Evolutionary conservation across 1,140 invertebrate genomes (phyloP).

Genomic region (Nylanderia fulva): DNA sequence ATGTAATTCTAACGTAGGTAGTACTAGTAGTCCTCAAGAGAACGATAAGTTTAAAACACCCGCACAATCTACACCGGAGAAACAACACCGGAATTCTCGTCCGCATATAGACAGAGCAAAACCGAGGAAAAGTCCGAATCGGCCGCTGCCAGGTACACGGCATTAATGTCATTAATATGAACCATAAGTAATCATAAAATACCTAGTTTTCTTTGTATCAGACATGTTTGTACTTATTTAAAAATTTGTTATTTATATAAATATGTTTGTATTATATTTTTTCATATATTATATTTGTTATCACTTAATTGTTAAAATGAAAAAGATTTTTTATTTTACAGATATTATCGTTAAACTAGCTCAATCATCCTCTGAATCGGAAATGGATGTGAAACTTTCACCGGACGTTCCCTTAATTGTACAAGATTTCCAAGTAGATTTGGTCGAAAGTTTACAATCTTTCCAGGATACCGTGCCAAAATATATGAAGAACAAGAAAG

Average conservation of each 20-base stretch:
- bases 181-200: not conserved
- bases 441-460: constrained; percentile 84
- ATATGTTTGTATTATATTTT: not conserved
- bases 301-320: too few species aligned
- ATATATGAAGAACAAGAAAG: constrained; percentile 82
- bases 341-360: constrained; percentile 79
- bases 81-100: constrained; percentile 70
- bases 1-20: constrained; percentile 36
- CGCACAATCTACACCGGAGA: constrained; percentile 70
- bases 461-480: constrained; percentile 85
- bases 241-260: constrained; percentile 25
- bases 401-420: constrained; percentile 67
- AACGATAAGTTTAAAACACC: constrained; percentile 68
- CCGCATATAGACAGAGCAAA: constrained; percentile 86
- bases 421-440: constrained; percentile 82
- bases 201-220: not conserved
- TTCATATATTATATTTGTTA: not conserved
- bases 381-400: constrained; percentile 71
- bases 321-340: constrained; percentile 54
- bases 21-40: constrained; percentile 58
- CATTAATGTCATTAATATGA: not conserved
- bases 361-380: constrained; percentile 81
- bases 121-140: constrained; percentile 84
- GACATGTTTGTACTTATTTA: not conserved
- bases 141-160: constrained; percentile 84